Percentiles rank a stretch among this genome's conserved stretches.
These are phyloP conservation scores for Murina feae DNA, from an alignment of 2,113 vertebrate genomes.

Conservation along the genomic window DNA sequence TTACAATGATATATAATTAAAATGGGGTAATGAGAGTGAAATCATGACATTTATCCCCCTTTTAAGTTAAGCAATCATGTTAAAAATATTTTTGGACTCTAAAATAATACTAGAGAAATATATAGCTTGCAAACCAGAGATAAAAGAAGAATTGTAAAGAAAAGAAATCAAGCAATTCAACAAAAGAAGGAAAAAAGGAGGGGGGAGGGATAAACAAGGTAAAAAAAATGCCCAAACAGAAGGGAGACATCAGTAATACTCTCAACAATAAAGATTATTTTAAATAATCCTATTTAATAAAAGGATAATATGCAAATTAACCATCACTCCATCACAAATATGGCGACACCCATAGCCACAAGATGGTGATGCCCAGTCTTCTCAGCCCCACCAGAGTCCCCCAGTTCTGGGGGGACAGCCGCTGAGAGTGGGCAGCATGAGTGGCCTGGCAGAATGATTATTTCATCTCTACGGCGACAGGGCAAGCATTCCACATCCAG, in stretches of 20 bases:
- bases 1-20: constrained; percentile 6
- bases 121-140: background rate
- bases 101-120: background rate
- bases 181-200: background rate
- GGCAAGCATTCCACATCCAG: accelerated
- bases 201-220: background rate
- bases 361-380: too few relatives aligned
- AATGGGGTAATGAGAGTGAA: background rate
- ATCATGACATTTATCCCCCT: background rate
- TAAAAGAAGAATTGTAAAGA: background rate
- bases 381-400: too few relatives aligned
- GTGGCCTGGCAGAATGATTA: too few relatives aligned
- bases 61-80: constrained; percentile 14
- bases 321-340: too few relatives aligned
- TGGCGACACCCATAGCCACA: too few relatives aligned
- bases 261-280: background rate
- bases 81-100: background rate
- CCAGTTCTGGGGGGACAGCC: too few relatives aligned
- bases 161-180: background rate
- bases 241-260: too few relatives aligned
- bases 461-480: too few relatives aligned
- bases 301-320: too few relatives aligned
- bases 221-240: background rate
- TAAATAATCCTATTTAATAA: background rate
- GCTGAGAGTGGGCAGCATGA: too few relatives aligned